phyloP scores from a whole-genome alignment of 92 coral and sea anemone genomes.

The Phenganax marumi region DNA sequence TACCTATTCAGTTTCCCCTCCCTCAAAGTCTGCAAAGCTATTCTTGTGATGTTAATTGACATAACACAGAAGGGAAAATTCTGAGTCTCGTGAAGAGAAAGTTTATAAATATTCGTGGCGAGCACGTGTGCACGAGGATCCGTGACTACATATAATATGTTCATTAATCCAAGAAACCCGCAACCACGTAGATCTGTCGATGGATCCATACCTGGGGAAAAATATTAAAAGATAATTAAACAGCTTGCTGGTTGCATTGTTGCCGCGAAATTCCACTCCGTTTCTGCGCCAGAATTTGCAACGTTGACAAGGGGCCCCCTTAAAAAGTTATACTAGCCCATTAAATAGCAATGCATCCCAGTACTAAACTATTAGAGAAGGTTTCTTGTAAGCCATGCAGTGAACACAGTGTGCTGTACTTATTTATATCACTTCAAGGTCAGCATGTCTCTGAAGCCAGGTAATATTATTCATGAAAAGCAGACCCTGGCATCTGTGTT shows the following conservation, averaged over 20 bases:
- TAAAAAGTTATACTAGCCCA: too few relatives aligned
- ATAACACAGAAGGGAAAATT: constrained; percentile 93
- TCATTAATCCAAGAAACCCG: constrained; percentile 91
- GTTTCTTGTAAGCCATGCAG: too few relatives aligned
- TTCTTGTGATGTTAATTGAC: constrained; percentile 96
- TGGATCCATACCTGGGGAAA: constrained; percentile 78
- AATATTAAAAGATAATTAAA: background rate
- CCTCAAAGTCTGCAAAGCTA: constrained; percentile 84
- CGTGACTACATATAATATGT: constrained; percentile 75
- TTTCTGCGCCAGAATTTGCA: too few relatives aligned
- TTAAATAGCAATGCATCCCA: too few relatives aligned
- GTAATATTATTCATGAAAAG: too few relatives aligned
- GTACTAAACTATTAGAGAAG: too few relatives aligned
- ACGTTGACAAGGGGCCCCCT: too few relatives aligned
- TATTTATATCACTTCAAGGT: too few relatives aligned
- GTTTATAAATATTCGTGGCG: constrained; percentile 80
- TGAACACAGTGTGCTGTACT: too few relatives aligned
- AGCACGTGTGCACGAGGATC: constrained; percentile 72
- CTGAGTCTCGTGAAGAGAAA: constrained; percentile 94
- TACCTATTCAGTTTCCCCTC: constrained; percentile 91
- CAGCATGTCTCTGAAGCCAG: too few relatives aligned
- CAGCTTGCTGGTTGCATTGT: too few relatives aligned
- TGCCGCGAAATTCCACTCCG: too few relatives aligned
- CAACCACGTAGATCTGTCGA: constrained; percentile 95
- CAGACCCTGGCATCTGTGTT: background rate